Base-by-base conservation (phyloP, 2,113 vertebrate genomes). In the Lethenteron reissneri region DNA sequence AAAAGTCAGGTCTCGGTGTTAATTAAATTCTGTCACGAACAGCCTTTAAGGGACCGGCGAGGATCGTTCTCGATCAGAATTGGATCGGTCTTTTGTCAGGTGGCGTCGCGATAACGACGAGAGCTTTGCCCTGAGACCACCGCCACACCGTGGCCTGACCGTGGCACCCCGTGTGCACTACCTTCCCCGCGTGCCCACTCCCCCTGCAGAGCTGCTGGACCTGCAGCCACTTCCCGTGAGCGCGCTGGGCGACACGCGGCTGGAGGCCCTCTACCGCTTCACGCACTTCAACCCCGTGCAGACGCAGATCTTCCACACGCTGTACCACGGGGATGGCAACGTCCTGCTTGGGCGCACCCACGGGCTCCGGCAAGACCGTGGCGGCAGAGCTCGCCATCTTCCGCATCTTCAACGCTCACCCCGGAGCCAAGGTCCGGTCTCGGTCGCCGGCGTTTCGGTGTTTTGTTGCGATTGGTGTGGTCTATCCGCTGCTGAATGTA, bases 251-350 rank as follows among this genome's bases (percentile, higher is more conserved):
- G 83, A 80, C 80, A 79, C 70, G 5, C 81, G 85, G 73, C 95
- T 86, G 72, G 89, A 99, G 84, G 83, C 81, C 13, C 78, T 99
- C 4, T 99, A 89, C 80, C 90, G 85, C 79, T 99, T 97, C 79
- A 95, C 87, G 4, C 94, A 99, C 80, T 99, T 87, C 80, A 99
- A 99, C 79, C 92, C 94, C 73, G 87, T 99, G 75, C 94, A 97
- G 83, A 99, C 94, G 1, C 94, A 97, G 76, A 96, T 99, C 81
- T 99, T 99, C 80, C 89, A 99, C 77, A 95, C 88, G 0, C 80
- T 97, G 1, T 97, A 97, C 76, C 91, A 99, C 80, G 90, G 85
- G 4, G 90, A 99, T 78, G 87, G 84, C 64, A 99, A 96, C 71
- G 88, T 97, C 75, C 84, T 99, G 58, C n/a, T 89, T 99, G 75